A percentile compares a stretch with the other conserved stretches of the same genome.
Conservation (phyloP, 2,113 vertebrate species). For the Amblyornis subalaris region DNA sequence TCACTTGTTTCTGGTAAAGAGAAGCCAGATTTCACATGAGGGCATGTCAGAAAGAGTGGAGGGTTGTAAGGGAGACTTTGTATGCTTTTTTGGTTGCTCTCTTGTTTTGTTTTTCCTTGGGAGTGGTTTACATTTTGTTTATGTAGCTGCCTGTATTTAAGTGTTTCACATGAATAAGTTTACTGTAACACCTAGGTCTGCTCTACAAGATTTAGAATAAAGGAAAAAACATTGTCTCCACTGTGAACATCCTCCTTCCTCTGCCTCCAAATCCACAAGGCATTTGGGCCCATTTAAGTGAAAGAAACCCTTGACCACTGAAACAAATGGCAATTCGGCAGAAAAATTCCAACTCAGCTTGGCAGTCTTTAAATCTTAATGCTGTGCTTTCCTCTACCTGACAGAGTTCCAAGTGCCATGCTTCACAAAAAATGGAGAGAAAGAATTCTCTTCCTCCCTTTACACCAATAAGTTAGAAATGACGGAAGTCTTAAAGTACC, state of each 20-base stretch:
- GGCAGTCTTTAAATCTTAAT: not conserved
- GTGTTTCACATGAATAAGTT: not conserved
- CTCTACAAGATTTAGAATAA: not conserved
- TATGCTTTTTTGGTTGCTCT: not conserved
- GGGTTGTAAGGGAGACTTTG: not conserved
- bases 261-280: not conserved
- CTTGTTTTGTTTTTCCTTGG: not conserved
- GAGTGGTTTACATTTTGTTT: not conserved
- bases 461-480: not conserved
- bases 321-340: not conserved
- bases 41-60: not conserved
- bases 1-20: not conserved
- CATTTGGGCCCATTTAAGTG: not conserved
- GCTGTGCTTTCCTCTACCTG: not conserved
- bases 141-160: not conserved
- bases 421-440: not conserved
- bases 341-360: not conserved
- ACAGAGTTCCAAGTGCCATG: not conserved
- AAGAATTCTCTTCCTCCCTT: not conserved
- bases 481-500: not conserved
- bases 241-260: not conserved
- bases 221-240: not conserved
- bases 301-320: not conserved
- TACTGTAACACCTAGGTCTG: not conserved
- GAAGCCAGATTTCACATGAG: not conserved